Conservation (phyloP, 2,888 invertebrate species). For the Barypeithes pellucidus region DNA sequence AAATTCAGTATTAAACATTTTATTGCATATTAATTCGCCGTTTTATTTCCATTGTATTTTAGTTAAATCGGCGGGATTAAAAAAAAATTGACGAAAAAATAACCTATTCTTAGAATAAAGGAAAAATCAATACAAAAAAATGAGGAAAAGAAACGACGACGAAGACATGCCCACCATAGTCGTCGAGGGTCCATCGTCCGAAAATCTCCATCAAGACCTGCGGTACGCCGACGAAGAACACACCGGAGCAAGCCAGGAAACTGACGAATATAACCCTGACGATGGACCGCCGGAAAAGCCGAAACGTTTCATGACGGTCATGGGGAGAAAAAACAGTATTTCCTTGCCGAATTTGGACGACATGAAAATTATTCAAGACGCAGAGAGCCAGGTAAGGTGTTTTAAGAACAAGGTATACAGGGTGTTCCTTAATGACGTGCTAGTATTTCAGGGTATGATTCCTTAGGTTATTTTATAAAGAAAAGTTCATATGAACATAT, state of each 20-base stretch:
- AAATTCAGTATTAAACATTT: neutral
- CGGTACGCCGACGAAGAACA: constrained; percentile 43
- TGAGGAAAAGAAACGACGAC: constrained; percentile 16
- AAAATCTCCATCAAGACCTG: constrained; percentile 48
- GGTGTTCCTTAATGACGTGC: too few species aligned
- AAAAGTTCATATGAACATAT: too few species aligned
- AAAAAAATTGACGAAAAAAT: neutral
- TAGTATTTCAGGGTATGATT: too few species aligned
- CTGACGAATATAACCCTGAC: constrained; percentile 30
- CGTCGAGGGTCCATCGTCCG: constrained; percentile 58
- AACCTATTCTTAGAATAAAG: neutral
- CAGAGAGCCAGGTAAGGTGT: constrained; percentile 28
- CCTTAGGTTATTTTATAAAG: too few species aligned
- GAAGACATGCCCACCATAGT: constrained; percentile 61
- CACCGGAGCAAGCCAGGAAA: neutral
- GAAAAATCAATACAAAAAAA: neutral
- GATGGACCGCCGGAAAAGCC: constrained; percentile 27
- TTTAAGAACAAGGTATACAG: too few species aligned
- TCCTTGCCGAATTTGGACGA: constrained; percentile 84
- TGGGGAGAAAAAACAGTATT: constrained; percentile 80
- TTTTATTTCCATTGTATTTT: neutral
- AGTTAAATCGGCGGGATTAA: neutral
- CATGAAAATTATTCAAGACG: constrained; percentile 72
- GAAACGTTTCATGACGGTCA: constrained; percentile 52
- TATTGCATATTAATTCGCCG: neutral